phyloP scores from a whole-genome alignment of 1,140 invertebrate genomes.

The Caenorhabditis remanei region DNA sequence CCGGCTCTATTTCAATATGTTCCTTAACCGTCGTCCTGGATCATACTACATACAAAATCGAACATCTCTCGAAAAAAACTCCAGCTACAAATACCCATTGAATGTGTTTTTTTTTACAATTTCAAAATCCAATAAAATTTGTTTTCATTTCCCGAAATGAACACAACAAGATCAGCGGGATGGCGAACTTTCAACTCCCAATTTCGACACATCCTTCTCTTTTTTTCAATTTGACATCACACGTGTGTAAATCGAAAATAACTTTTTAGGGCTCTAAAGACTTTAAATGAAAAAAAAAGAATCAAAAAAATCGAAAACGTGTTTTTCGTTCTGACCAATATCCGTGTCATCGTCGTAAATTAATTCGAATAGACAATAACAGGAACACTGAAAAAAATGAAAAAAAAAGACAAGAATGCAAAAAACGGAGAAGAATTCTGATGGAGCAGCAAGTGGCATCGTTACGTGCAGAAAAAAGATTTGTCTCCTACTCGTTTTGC shows the following conservation, averaged over 20 bases:
- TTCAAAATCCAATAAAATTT: not conserved
- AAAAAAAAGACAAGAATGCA: not conserved
- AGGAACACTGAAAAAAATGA: not conserved
- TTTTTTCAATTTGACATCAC: slow-evolving; percentile 1
- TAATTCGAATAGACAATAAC: not conserved
- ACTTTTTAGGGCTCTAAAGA: not conserved
- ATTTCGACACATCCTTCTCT: not conserved
- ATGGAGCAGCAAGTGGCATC: slow-evolving; percentile 42
- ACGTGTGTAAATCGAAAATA: no score
- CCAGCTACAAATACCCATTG: no score
- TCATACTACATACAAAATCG: no score
- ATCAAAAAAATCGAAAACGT: not conserved
- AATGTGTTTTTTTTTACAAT: no score
- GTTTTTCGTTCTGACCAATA: not conserved
- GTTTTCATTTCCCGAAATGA: not conserved
- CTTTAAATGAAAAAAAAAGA: not conserved
- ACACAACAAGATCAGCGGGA: slow-evolving; percentile 21
- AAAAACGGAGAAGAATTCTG: not conserved
- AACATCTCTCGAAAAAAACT: no score
- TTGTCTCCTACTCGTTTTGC: slow-evolving; percentile 1
- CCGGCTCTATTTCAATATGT: no score
- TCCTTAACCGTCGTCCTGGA: no score
- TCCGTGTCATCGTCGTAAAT: no score
- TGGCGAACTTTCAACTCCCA: slow-evolving; percentile 24
- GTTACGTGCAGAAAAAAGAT: slow-evolving; percentile 42